Evolutionary conservation across 2,888 invertebrate genomes (phyloP), one percentile per base, ranked within the genome.

Genomic region (Drosophila pseudotalamancana): DNA sequence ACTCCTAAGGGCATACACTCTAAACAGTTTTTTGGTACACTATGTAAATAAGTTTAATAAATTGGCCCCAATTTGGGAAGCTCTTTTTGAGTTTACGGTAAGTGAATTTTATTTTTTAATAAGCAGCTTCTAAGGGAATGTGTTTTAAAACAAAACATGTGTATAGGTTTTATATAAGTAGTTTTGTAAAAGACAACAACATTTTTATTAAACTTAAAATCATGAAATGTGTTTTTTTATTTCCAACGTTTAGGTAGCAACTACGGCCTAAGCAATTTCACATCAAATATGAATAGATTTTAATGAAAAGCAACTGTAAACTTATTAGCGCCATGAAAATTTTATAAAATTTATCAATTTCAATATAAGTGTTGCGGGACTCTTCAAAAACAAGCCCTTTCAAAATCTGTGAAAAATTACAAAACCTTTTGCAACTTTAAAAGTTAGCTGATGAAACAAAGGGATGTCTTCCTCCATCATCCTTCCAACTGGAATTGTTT

Each of bases 261-360:
- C 23, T 43, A 2, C 6, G 3, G 5, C 12, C 2, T 18, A 23
- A 32, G 16, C 12, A 45, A 11, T 4, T 11, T 45, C 14, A 3
- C 32, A 48, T 43, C 32, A 59, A 43, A 40, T 45, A 56, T 60
- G 60, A 18, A 57, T 60, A 45, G 62, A 57, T 71, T 51, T 43
- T 55, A 51, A 69, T 60, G 59, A 64, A 54, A 66, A 70, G 35
- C 37, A 56, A 48, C 57, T 51, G 59, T 46, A 29, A 61, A 64
- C 77, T 73, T 67, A 76, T 77, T 77, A 76, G 53, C 43, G 39
- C 45, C 45, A 57, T 66, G 43, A 59, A 76, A 59, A 54, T 64
- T 70, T 61, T 35, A 70, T 76, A 59, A 42, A 76, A 71, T 77
- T 53, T n/a, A n/a, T n/a, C n/a, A n/a, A 57, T 48, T 59, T 60